Conservation (phyloP, 2,113 vertebrate species). For the Calyptommatus sinebrachiatus region DNA sequence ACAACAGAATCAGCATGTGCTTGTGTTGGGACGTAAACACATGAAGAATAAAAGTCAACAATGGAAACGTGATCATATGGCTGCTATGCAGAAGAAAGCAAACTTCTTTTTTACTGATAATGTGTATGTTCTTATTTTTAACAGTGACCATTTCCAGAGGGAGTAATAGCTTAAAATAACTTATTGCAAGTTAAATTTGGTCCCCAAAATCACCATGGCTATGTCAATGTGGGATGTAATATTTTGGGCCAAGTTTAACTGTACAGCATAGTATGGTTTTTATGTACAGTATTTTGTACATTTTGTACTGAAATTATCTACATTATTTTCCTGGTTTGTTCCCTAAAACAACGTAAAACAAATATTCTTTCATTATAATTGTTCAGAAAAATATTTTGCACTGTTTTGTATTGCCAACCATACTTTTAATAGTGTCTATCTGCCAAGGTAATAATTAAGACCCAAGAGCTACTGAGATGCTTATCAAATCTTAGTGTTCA, state of each 20-base stretch:
- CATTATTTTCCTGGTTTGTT: background rate
- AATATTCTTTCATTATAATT: background rate
- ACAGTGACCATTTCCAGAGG: background rate
- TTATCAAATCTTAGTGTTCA: background rate
- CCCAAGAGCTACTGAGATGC: background rate
- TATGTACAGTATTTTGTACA: background rate
- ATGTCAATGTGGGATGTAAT: no score
- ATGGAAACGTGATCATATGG: conserved; percentile 81
- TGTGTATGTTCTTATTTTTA: conserved; percentile 77
- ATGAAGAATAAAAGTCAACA: conserved; percentile 74
- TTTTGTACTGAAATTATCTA: background rate
- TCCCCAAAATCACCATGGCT: no score
- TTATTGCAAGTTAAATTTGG: background rate
- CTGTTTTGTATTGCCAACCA: conserved; percentile 1
- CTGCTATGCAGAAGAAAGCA: conserved; percentile 78
- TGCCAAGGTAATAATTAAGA: background rate
- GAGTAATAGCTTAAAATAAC: background rate
- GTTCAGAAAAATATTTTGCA: background rate
- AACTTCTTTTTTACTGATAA: conserved; percentile 94
- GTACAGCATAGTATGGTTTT: background rate
- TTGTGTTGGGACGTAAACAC: conserved; percentile 94
- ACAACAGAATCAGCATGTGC: conserved; percentile 71
- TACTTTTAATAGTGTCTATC: background rate
- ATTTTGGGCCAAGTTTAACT: background rate
- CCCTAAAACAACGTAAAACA: background rate